Conservation (phyloP, 2,888 invertebrate species). For the Oxycera nigricornis region DNA sequence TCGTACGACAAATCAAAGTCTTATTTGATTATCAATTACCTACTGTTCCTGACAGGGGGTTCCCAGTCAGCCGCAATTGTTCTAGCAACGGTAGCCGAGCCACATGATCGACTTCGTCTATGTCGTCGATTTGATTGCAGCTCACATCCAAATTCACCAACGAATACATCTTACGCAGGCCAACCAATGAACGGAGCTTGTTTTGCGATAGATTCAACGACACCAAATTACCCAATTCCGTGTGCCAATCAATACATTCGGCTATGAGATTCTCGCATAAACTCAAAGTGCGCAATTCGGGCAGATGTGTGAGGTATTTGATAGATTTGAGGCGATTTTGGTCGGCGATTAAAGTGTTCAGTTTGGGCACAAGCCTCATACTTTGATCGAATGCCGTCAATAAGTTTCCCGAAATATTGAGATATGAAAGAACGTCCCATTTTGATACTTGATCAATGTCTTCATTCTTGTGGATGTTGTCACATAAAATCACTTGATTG, state of each 20-base stretch:
- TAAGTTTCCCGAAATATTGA: conserved; percentile 82
- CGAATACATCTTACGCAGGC: conserved; percentile 84
- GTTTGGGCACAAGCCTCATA: conserved; percentile 75
- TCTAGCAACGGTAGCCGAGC: conserved; percentile 86
- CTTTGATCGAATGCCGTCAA: conserved; percentile 81
- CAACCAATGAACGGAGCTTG: conserved; percentile 73
- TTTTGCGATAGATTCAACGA: conserved; percentile 86
- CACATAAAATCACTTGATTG: conserved; percentile 83
- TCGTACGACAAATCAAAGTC: not conserved
- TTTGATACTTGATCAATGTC: conserved; percentile 55
- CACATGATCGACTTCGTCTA: conserved; percentile 82
- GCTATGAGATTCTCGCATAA: conserved; percentile 80
- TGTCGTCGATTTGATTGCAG: conserved; percentile 80
- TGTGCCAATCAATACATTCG: conserved; percentile 78
- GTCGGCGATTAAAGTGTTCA: conserved; percentile 75
- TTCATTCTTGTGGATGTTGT: conserved; percentile 76
- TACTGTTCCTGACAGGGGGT: conserved; percentile 77
- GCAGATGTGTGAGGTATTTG: conserved; percentile 78
- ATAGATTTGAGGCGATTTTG: conserved; percentile 80
- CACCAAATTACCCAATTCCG: conserved; percentile 87
- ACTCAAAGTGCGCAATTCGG: conserved; percentile 77
- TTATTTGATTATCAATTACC: conserved; percentile 52
- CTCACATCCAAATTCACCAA: conserved; percentile 85
- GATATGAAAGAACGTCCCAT: conserved; percentile 73
- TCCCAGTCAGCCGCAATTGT: conserved; percentile 84